These are phyloP conservation scores for Phenganax stokvisi DNA, from an alignment of 92 coral and sea anemone genomes.

Conservation along the genomic window DNA sequence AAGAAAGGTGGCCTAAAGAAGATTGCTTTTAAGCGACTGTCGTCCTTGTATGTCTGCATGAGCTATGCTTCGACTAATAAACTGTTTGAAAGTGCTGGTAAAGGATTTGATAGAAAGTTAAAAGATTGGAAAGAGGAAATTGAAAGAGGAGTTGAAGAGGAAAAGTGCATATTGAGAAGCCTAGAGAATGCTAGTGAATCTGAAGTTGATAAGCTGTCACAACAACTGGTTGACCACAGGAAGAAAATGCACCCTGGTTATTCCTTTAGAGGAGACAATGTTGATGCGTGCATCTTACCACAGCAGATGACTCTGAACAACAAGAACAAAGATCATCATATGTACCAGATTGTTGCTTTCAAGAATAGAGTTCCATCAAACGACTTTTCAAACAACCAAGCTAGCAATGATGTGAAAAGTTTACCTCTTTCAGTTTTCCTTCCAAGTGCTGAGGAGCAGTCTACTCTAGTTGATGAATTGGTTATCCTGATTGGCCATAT, in stretches of 20 bases:
- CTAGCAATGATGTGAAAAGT: slow-evolving; percentile 4
- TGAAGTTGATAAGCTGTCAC: slow-evolving; percentile 25
- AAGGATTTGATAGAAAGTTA: slow-evolving; percentile 40
- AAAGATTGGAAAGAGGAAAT: slow-evolving; percentile 33
- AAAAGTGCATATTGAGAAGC: slow-evolving; percentile 24
- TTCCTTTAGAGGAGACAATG: slow-evolving; percentile 59
- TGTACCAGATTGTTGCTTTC: slow-evolving; percentile 44
- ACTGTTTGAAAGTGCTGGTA: slow-evolving; percentile 41
- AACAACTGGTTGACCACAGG: slow-evolving; percentile 36
- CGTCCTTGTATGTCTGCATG: slow-evolving; percentile 48
- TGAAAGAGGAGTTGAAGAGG: slow-evolving; percentile 33
- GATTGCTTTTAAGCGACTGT: slow-evolving; percentile 39
- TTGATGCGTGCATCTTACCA: slow-evolving; percentile 36
- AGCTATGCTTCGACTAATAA: slow-evolving; percentile 47
- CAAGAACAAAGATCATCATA: slow-evolving; percentile 50
- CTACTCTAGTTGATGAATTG: slow-evolving; percentile 36
- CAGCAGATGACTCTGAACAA: slow-evolving; percentile 50
- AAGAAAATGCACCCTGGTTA: slow-evolving; percentile 55
- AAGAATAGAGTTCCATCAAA: slow-evolving; percentile 46
- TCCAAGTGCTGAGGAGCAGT: slow-evolving; percentile 50
- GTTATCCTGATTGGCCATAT: slow-evolving; percentile 38
- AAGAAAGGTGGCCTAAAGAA: slow-evolving; percentile 54
- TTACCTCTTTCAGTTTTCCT: slow-evolving; percentile 48
- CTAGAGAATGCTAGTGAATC: slow-evolving; percentile 21
- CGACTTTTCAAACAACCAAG: slow-evolving; percentile 36